Base-by-base conservation (phyloP, 2,113 vertebrate species). In the Clinocottus analis region DNA sequence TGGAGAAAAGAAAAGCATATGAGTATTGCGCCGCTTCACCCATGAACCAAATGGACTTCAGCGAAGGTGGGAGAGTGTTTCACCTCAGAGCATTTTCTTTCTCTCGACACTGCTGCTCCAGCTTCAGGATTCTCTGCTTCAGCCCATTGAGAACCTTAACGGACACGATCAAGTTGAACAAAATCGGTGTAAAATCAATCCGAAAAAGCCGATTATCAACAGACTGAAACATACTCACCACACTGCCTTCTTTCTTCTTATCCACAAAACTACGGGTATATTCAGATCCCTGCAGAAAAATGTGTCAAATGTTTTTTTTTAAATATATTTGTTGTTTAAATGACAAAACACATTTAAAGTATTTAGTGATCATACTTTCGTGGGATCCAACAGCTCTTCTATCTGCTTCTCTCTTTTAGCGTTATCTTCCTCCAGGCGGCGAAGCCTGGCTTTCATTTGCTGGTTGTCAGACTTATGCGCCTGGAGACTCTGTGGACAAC, bases 51-150 rank as follows among this genome's bases (percentile, higher is more conserved):
- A 31, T 3, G 0, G 0, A 33, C 0, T 9, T 10, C 4, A 19
- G 1, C 0, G 37, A 7, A 56, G 29, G 8, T 55, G 10, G 9
- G 39, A 17, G 13, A 19, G 3, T 1, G 12, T 3, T 53, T 72
- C 90, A 99, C 98, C 90, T 96, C 72, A 97, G 93, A 23, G 94
- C 72, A 39, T 81, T 92, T 85, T 97, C 97, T 90, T 97, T 97
- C 82, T 99, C 96, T 87, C 95, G 94, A 91, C 96, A 98, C 84
- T 97, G 96, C 63, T 97, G 96, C 85, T 99, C 97, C 68, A 98
- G 90, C 88, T 95, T 96, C 79, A 97, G 85, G 51, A 98, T 93
- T 87, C 95, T 96, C 88, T 97, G 97, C 78, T 96, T 98, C 53
- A 98, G 95, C 60, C 96, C 95, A 11, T 89, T 96, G 21, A 96